Evolutionary conservation across 2,113 vertebrate species (phyloP), one percentile per base, ranked within the genome.

Genomic region (Hirundichthys speculiger): DNA sequence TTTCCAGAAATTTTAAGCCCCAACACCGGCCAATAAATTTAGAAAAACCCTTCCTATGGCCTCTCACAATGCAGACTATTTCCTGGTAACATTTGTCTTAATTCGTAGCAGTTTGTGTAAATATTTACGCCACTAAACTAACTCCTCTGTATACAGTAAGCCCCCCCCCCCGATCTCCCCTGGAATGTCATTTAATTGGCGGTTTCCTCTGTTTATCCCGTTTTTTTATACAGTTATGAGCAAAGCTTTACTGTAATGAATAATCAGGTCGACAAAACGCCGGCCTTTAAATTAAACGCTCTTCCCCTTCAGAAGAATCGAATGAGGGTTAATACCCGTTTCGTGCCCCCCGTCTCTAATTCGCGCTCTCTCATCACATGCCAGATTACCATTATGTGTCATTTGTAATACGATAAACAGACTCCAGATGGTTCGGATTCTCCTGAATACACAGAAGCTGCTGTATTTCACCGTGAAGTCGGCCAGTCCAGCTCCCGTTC

Each of bases 191-290:
- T 90, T 90, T 91, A 91, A 93, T 92, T 91, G 91, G 86, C 90
- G 73, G 90, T 91, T 93, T 92, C 91, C 92, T 91, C 82, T 91
- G 91, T 93, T 92, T 92, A 91, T 88, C 90, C 84, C 75, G 77
- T 69, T 86, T n/a, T n/a, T n/a, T 86, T 85, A 76, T 89, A 82
- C 69, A 65, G 83, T 87, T 80, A 78, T 82, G 84, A 87, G 78
- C 75, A 76, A 79, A 78, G n/a, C n/a, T 75, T 86, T 76, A 79
- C 87, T 85, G 64, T 91, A 88, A 91, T 90, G 91, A 91, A 91
- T 91, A 91, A 92, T 93, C 88, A 91, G 86, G 83, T 85, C 79
- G 87, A 89, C 90, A 87, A 90, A 90, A 79, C 67, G 60, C 57
- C 77, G 80, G n/a, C n/a, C 80, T 89, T 90, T 86, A 90, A 92